Base-by-base conservation (phyloP, 2,113 vertebrate species). In the Arothron firmamentum region DNA sequence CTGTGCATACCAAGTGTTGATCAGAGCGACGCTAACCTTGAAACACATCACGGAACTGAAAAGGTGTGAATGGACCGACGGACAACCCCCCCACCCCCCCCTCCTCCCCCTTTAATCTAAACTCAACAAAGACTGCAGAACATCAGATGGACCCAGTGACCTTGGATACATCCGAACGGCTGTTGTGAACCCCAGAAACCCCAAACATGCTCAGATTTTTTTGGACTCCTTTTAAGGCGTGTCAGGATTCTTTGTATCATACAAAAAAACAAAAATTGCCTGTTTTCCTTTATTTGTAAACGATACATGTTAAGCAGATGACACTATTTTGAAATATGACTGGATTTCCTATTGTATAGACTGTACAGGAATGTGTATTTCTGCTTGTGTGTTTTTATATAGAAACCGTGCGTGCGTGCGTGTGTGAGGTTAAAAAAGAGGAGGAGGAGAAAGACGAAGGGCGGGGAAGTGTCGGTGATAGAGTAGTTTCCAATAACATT, bases 321-420 rank as follows among this genome's bases (percentile, higher is more conserved):
- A 85, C 77, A 88, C 88, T 89, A 89, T 89, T 89, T 89, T 89
- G 78, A 89, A 88, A 88, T 87, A 87, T 87, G 85, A 86, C 83
- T 87, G 84, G 81, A 86, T 88, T 89, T 89, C 85, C 84, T 89
- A 89, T 86, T 88, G 88, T 89, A 88, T 78, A 88, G 85, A 78
- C 81, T 81, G 82, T 86, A 82, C 80, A 72, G 86, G 86, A 78
- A 83, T 78, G 75, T 62, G 47, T 63, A 82, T 87, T 89, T 83
- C 85, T 86, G 85, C 77, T 87, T 79, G 73, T 88, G 84, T 83
- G 79, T 85, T 89, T 89, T 89, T 89, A 84, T 87, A 88, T 83
- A 73, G 74, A 79, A 83, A 80, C 77, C 65, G 70, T 80, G 82
- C 72, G 80, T 80, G 82, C 72, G 80, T 80, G 66, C 72, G 80